phyloP scores from a whole-genome alignment of 2,888 invertebrate genomes.

The Leptopilina drosophilae region DNA sequence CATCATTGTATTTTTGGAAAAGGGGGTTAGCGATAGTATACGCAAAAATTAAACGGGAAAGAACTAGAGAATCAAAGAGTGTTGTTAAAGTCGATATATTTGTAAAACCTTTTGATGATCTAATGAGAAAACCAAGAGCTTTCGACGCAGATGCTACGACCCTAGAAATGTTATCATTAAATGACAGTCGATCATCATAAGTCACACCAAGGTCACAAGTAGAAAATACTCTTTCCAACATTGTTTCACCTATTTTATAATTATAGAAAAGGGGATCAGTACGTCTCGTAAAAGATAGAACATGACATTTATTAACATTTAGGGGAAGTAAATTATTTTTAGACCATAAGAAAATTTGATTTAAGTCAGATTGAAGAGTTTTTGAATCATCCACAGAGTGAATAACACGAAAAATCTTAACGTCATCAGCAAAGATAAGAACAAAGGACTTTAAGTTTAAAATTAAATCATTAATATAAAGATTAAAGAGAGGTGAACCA shows the following conservation, averaged over 20 bases:
- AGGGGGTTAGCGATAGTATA: background rate
- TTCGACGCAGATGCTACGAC: background rate
- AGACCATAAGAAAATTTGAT: background rate
- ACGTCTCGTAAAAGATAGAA: background rate
- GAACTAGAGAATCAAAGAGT: too few relatives aligned
- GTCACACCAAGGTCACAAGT: background rate
- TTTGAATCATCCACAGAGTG: background rate
- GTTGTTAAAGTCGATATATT: too few relatives aligned
- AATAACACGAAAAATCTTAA: background rate
- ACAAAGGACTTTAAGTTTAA: background rate
- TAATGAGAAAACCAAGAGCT: background rate
- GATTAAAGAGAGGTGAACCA: background rate
- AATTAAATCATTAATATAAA: background rate
- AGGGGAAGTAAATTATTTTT: background rate
- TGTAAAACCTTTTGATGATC: too few relatives aligned
- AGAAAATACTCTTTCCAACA: background rate
- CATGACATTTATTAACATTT: background rate
- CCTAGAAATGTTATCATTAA: background rate
- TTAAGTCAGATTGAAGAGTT: background rate
- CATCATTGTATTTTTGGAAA: background rate
- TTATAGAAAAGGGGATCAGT: background rate
- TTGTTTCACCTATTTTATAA: background rate
- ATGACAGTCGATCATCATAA: background rate
- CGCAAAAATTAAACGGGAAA: background rate
- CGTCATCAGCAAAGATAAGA: background rate